Conservation (phyloP, 2,888 invertebrate genomes). For the Hermodice carunculata region DNA sequence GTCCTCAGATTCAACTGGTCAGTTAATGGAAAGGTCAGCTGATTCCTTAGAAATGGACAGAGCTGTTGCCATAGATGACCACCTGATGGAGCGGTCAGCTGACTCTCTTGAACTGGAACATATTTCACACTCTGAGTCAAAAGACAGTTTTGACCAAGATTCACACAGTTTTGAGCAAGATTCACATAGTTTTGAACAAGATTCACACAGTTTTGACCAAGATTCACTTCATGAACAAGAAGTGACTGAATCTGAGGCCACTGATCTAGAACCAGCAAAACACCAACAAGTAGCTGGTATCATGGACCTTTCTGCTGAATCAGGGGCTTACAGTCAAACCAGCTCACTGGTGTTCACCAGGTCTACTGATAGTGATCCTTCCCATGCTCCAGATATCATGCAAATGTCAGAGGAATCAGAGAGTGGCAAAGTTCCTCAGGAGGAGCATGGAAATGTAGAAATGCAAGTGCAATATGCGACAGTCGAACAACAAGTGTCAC, state of each 20-base stretch:
- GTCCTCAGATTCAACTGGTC: constrained; percentile 48
- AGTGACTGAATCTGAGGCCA: constrained; percentile 55
- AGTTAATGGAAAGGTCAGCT: constrained; percentile 33
- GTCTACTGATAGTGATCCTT: constrained; percentile 28
- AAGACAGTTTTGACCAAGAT: constrained; percentile 37
- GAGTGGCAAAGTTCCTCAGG: background rate
- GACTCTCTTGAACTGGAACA: constrained; percentile 53
- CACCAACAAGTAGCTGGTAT: constrained; percentile 47
- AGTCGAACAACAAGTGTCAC: too few relatives aligned
- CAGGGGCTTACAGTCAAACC: constrained; percentile 48
- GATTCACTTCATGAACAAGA: constrained; percentile 51
- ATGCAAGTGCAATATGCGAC: too few relatives aligned
- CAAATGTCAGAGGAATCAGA: constrained; percentile 30
- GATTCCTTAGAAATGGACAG: constrained; percentile 46
- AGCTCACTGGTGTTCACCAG: constrained; percentile 37
- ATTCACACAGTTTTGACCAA: constrained; percentile 33
- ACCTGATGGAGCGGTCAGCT: constrained; percentile 54
- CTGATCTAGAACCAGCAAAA: constrained; percentile 28
- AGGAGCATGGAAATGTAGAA: too few relatives aligned
- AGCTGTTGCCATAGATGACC: constrained; percentile 33
- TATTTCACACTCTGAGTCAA: constrained; percentile 18
- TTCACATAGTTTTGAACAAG: too few relatives aligned
- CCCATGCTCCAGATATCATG: constrained; percentile 27
- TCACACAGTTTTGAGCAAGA: too few relatives aligned
- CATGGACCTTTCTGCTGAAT: constrained; percentile 67